These are phyloP conservation scores for Siniperca scherzeri DNA, from an alignment of 2,797 vertebrate genomes.

Conservation along the genomic window DNA sequence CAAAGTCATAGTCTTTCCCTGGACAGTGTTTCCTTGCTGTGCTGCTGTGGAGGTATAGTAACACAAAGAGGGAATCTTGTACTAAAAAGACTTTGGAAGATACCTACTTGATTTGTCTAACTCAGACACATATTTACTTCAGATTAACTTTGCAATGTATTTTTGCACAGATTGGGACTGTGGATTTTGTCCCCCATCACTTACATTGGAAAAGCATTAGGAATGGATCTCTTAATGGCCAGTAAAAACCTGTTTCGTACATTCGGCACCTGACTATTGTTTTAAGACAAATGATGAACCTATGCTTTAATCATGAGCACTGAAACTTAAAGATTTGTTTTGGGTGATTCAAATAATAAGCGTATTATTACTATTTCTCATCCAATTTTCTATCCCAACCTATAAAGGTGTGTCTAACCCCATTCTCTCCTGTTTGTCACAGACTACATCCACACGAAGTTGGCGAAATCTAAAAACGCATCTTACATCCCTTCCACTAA, in stretches of 20 bases:
- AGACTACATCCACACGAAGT: not conserved
- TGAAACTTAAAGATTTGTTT: not conserved
- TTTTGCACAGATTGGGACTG: not conserved
- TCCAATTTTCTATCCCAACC: not conserved
- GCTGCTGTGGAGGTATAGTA: not conserved
- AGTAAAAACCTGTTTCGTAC: not conserved
- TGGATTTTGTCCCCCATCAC: not conserved
- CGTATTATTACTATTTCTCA: not conserved
- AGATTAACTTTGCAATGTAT: not conserved
- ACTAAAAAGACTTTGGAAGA: not conserved
- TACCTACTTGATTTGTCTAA: not conserved
- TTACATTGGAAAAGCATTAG: not conserved
- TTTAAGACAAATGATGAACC: not conserved
- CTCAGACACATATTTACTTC: not conserved
- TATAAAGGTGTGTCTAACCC: not conserved
- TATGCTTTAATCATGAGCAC: not conserved
- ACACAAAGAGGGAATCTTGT: not conserved
- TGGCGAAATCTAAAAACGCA: not conserved
- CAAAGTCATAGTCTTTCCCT: not conserved
- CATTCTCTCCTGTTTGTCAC: not conserved
- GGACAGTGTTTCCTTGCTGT: not conserved
- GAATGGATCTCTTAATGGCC: not conserved
- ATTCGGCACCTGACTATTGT: not conserved
- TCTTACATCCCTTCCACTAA: not conserved
- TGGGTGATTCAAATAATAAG: not conserved